phyloP scores from a whole-genome alignment of 2,888 invertebrate genomes.

The Eupelmus urozonus region DNA sequence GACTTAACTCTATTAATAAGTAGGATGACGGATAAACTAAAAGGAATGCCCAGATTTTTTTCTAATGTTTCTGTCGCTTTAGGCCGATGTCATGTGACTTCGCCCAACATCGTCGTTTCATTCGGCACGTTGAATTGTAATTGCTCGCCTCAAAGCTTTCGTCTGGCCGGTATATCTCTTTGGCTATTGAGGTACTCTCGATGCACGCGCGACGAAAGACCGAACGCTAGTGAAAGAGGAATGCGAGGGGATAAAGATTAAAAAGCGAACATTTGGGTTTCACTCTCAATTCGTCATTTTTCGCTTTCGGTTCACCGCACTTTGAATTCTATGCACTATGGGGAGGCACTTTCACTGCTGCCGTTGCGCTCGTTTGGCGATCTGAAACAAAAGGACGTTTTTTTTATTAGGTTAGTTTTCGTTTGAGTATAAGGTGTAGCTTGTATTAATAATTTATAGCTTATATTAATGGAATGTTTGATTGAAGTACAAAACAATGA shows the following conservation, averaged over 20 bases:
- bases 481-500: no score
- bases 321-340: conserved; percentile 43
- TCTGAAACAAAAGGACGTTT: conserved; percentile 46
- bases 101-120: conserved; percentile 70
- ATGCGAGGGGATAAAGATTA: background rate
- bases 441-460: no score
- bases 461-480: no score
- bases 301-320: conserved; percentile 45
- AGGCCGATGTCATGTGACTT: conserved; percentile 69
- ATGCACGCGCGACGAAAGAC: no score
- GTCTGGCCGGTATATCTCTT: background rate
- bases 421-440: background rate
- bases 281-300: conserved; percentile 52
- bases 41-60: background rate
- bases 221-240: no score
- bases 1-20: conserved; percentile 50
- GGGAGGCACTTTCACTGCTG: conserved; percentile 47
- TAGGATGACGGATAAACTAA: background rate
- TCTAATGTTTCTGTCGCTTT: no score
- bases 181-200: no score
- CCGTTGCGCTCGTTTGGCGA: conserved; percentile 1
- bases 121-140: conserved; percentile 22
- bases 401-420: conserved; percentile 5
- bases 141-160: background rate
- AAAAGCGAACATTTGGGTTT: conserved; percentile 11